Base-by-base conservation (phyloP, 2,888 invertebrate species). In the Leucophenga maculata region DNA sequence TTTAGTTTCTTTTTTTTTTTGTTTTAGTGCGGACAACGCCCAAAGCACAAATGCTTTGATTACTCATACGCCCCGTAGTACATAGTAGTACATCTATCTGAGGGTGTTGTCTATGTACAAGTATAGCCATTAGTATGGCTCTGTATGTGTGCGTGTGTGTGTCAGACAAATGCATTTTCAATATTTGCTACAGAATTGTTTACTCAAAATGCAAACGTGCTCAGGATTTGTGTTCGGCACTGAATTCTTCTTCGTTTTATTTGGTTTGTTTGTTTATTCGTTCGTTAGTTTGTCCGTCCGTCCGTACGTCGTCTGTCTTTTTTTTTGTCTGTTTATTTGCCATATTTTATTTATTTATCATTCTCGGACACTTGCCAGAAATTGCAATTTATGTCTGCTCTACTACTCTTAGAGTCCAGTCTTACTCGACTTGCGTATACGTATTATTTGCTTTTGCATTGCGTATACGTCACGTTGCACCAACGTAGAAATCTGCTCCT, bases 181-280 rank as follows among this genome's bases (percentile, higher is more conserved):
- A 60, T 60, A 60, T 60, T 60, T 60, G 60, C 39, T 60, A 16
- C 18, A 13, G 39, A 31, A 16, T 60, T 60, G 60, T 60, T 60
- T 60, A 60, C 60, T 39, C 44, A 60, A 60, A 60, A 60, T 60
- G 44, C 32, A 60, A 60, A 60, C 60, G 60, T 60, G 60, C 44
- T 31, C 39, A 39, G 39, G 39, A 39, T 60, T 60, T 60, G n/a
- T 60, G 60, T 39, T 60, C 31, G 39, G 39, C 4, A 57, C 57
- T 4, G 54, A 11, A 54, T 54, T 20, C 54, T 16, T 16, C 14
- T 48, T 48, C 48, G 13, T 18, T 16, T 50, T 14, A 50, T 20
- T 54, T n/a, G 22, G 6, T 54, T 54, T 54, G 18, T 20, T 54
- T 54, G 18, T 54, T 22, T 54, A n/a, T 39, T 6, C 11, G 20